These are phyloP conservation scores for Sciurus vulgaris DNA, from an alignment of 2,797 vertebrate genomes.

Conservation along the genomic window DNA sequence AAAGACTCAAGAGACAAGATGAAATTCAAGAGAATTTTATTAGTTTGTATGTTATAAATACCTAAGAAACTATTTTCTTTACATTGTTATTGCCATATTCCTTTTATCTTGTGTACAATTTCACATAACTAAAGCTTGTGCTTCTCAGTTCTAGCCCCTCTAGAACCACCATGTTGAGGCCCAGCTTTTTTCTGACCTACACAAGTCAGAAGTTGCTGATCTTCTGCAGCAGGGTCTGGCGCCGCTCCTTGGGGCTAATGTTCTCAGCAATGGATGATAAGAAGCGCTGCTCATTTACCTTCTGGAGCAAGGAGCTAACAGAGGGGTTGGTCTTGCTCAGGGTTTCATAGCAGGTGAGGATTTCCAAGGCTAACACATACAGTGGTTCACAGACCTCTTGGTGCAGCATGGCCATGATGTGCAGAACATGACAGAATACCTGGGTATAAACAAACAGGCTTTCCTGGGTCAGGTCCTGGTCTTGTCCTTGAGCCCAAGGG, in stretches of 20 bases:
- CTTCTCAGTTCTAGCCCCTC: background rate
- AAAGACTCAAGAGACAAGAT: conserved; percentile 46
- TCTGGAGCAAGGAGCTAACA: conserved; percentile 89
- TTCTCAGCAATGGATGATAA: conserved; percentile 92
- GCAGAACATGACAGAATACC: conserved; percentile 96
- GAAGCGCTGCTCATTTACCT: conserved; percentile 93
- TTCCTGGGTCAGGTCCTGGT: conserved; percentile 87
- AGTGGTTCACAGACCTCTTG: conserved; percentile 89
- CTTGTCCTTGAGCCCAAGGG: conserved; percentile 32
- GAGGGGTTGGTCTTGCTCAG: conserved; percentile 87
- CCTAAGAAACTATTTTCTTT: conserved; percentile 81
- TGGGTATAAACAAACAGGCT: conserved; percentile 94
- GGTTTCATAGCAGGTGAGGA: conserved; percentile 92
- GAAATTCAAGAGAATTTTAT: conserved; percentile 75
- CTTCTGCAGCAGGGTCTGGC: conserved; percentile 93
- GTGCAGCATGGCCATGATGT: conserved; percentile 96
- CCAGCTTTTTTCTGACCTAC: background rate
- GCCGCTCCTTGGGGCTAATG: conserved; percentile 90
- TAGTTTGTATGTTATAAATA: conserved; percentile 73
- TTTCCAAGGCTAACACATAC: conserved; percentile 93
- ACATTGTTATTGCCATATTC: conserved; percentile 23
- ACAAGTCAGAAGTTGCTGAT: conserved; percentile 89
- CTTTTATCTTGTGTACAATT: conserved; percentile 15
- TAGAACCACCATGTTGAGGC: background rate
- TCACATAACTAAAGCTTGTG: background rate